Conservation (phyloP, 2,888 invertebrate species). For the Hemistola chrysoprasaria region DNA sequence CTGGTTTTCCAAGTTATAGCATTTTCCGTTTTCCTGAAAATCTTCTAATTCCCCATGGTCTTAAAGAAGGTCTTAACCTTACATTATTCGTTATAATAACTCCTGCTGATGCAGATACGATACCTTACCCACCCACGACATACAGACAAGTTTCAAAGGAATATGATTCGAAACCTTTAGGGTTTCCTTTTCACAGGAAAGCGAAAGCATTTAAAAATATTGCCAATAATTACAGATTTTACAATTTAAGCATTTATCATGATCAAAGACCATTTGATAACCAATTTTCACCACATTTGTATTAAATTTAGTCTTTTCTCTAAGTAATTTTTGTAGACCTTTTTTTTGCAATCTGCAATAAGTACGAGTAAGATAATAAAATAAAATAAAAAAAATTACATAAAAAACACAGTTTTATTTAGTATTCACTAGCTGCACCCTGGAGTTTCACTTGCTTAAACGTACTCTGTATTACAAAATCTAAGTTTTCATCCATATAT, state of each 20-base stretch:
- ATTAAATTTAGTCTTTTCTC: slow-evolving; percentile 44
- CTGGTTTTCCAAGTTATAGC: slow-evolving; percentile 16
- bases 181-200: slow-evolving; percentile 70
- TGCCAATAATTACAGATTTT: slow-evolving; percentile 61
- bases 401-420: too few species aligned
- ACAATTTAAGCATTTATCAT: slow-evolving; percentile 60
- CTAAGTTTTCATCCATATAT: too few species aligned
- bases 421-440: too few species aligned
- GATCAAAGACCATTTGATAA: slow-evolving; percentile 41
- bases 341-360: too few species aligned
- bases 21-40: slow-evolving; percentile 65
- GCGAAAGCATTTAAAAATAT: slow-evolving; percentile 37
- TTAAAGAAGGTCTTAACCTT: slow-evolving; percentile 55
- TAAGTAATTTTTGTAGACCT: slow-evolving; percentile 38
- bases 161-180: slow-evolving; percentile 57
- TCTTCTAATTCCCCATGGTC: slow-evolving; percentile 62
- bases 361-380: not conserved
- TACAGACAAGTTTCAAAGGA: slow-evolving; percentile 43
- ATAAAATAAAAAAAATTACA: too few species aligned
- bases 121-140: slow-evolving; percentile 32
- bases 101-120: slow-evolving; percentile 36
- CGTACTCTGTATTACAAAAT: too few species aligned
- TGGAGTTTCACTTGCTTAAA: too few species aligned
- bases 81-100: slow-evolving; percentile 66
- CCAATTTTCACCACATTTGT: slow-evolving; percentile 55